These are phyloP conservation scores for Meriones unguiculatus DNA, from an alignment of 2,113 vertebrate genomes.

Conservation along the genomic window DNA sequence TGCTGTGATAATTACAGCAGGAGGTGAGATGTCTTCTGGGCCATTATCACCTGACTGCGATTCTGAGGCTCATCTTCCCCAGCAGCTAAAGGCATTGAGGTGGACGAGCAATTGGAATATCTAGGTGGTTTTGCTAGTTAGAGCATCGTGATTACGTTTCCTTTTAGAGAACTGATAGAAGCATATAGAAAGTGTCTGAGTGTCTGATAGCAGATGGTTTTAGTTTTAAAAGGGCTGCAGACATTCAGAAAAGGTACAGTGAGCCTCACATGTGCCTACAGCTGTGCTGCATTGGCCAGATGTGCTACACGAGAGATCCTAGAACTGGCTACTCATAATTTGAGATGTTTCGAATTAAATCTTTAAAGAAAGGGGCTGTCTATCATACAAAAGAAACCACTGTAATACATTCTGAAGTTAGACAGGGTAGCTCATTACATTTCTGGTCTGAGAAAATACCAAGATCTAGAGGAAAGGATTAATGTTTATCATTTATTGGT, in stretches of 20 bases:
- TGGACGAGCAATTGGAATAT: neutral
- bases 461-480: constrained; percentile 25
- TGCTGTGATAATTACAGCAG: neutral
- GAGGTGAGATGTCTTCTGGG: neutral
- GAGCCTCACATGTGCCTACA: neutral
- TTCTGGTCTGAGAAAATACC: neutral
- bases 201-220: neutral
- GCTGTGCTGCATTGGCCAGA: neutral
- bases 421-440: constrained; percentile 27
- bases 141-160: neutral
- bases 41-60: neutral
- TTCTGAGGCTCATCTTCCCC: neutral
- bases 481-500: neutral
- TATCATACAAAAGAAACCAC: constrained; percentile 39
- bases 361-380: constrained; percentile 55
- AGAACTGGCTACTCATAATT: constrained; percentile 61
- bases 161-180: neutral
- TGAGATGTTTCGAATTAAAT: constrained; percentile 52
- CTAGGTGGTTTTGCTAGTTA: neutral
- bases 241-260: constrained; percentile 53
- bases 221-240: neutral
- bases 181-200: neutral
- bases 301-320: constrained; percentile 15
- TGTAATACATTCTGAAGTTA: neutral
- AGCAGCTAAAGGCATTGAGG: neutral